A percentile compares a stretch with the other conserved stretches of the same genome.
phyloP scores from a whole-genome alignment of 2,797 vertebrate genomes.

The Lepus oiostolus region DNA sequence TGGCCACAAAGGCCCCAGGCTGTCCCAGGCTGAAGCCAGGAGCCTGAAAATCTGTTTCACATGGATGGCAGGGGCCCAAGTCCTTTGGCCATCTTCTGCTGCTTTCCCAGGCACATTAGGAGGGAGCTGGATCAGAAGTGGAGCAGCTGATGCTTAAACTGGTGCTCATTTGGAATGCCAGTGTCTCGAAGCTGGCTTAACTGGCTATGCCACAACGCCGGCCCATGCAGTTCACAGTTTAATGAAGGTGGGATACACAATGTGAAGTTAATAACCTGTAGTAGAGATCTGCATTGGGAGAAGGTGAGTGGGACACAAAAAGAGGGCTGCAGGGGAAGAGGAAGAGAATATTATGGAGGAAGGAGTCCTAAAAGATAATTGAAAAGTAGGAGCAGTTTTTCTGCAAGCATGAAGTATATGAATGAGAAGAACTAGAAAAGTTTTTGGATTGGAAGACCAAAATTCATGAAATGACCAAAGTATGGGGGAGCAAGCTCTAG shows the following conservation, averaged over 20 bases:
- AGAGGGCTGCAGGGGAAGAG: background rate
- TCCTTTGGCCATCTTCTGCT: no score
- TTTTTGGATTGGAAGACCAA: background rate
- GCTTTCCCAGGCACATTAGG: no score
- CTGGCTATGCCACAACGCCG: no score
- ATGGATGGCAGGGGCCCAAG: no score
- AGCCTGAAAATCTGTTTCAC: no score
- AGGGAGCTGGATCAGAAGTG: no score
- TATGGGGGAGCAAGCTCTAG: background rate
- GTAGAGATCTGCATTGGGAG: background rate
- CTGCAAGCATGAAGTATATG: background rate
- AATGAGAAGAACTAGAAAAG: background rate
- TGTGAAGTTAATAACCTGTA: background rate
- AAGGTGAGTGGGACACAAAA: background rate
- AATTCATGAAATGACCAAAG: background rate
- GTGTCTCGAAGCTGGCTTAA: no score
- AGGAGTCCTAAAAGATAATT: background rate
- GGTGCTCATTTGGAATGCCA: no score
- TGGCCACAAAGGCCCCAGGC: no score
- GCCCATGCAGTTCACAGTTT: background rate
- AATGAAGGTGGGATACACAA: conserved; percentile 7
- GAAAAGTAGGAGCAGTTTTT: conserved; percentile 4
- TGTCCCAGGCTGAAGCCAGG: no score
- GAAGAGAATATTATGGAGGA: background rate
- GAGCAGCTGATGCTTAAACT: no score